These are phyloP conservation scores for Parauchenoglanis punctatus DNA, from an alignment of 2,797 vertebrate species.

Conservation along the genomic window DNA sequence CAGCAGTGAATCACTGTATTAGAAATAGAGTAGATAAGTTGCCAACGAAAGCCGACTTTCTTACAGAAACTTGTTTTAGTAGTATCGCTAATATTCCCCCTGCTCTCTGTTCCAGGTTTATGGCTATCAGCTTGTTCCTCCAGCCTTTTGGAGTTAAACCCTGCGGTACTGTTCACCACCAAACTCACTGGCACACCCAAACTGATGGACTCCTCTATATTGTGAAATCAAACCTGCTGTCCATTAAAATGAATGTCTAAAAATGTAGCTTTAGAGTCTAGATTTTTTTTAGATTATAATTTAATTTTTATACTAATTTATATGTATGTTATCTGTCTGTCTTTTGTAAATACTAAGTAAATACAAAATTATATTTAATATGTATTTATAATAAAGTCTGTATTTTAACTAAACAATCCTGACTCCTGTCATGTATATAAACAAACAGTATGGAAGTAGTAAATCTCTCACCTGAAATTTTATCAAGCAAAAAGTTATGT, in stretches of 20 bases:
- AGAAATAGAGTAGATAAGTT: background rate
- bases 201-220: background rate
- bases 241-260: slow-evolving; percentile 32
- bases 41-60: background rate
- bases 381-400: slow-evolving; percentile 58
- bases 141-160: slow-evolving; percentile 73
- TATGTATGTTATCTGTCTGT: slow-evolving; percentile 60
- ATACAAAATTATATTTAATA: slow-evolving; percentile 69
- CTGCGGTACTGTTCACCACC: slow-evolving; percentile 41
- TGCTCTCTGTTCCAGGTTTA: slow-evolving; percentile 67
- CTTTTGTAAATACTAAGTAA: slow-evolving; percentile 77
- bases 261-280: slow-evolving; percentile 61
- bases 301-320: slow-evolving; percentile 66
- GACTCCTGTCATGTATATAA: background rate
- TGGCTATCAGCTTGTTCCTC: slow-evolving; percentile 68
- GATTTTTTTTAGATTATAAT: slow-evolving; percentile 46
- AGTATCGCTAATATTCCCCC: background rate
- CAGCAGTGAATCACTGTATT: background rate
- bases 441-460: background rate
- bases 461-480: background rate
- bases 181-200: slow-evolving; percentile 7
- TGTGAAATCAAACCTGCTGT: slow-evolving; percentile 10
- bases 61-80: background rate
- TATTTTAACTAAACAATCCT: slow-evolving; percentile 20
- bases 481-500: background rate